Percentiles rank a stretch among this genome's conserved stretches.
phyloP scores from a whole-genome alignment of 2,113 vertebrate species.

The Centropus bengalensis region DNA sequence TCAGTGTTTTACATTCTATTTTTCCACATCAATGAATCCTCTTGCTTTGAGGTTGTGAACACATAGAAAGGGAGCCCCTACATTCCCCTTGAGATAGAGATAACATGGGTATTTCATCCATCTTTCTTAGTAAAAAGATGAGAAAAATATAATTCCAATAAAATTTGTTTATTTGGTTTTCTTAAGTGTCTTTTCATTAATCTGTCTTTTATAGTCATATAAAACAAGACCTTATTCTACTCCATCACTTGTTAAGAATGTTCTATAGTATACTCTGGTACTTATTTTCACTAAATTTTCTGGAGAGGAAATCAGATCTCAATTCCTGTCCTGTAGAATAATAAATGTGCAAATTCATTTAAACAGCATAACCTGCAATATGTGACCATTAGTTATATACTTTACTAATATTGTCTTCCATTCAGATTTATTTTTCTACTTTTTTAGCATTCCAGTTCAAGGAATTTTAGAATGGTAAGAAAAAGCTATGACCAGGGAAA shows the following conservation, averaged over 20 bases:
- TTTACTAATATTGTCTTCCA: background rate
- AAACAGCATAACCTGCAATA: background rate
- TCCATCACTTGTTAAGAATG: background rate
- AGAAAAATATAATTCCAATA: background rate
- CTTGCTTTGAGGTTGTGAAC: accelerated
- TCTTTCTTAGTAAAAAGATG: background rate
- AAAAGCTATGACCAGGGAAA: background rate
- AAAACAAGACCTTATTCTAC: background rate
- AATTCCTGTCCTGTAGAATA: background rate
- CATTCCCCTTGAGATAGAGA: background rate
- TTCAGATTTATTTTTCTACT: background rate
- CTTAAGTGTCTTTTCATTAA: background rate
- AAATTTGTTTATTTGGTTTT: background rate
- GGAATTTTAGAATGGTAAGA: background rate
- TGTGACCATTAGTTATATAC: background rate
- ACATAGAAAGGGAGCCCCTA: background rate
- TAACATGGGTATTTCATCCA: background rate
- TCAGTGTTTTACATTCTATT: background rate
- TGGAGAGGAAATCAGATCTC: background rate
- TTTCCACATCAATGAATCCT: background rate
- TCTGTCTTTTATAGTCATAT: background rate
- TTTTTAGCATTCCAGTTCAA: background rate
- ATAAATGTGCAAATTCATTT: background rate
- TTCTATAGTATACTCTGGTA: background rate
- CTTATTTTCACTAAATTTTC: background rate